Evolutionary conservation across 2,797 vertebrate species (phyloP).

Genomic region (Eulemur rubriventer): DNA sequence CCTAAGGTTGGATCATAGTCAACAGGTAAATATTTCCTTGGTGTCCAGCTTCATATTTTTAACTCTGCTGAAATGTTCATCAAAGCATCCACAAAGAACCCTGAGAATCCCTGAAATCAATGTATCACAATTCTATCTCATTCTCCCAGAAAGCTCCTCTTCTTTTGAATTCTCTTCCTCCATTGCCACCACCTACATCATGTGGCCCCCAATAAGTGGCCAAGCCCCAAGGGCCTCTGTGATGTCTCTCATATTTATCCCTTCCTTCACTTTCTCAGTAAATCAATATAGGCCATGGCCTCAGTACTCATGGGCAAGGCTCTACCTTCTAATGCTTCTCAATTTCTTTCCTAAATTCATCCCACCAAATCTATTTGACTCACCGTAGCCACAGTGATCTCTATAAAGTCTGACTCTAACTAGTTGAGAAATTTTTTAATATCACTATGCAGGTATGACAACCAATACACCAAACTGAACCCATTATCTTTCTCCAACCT

Average conservation of each 20-base stretch:
- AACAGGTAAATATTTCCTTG: background rate
- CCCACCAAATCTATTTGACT: background rate
- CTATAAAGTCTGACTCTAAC: background rate
- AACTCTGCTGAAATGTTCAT: background rate
- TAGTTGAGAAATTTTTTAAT: background rate
- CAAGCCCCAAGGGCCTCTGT: background rate
- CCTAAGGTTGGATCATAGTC: background rate
- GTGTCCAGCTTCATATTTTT: background rate
- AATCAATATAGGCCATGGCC: background rate
- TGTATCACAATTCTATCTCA: background rate
- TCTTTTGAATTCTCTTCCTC: background rate
- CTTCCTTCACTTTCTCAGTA: background rate
- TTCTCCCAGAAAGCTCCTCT: background rate
- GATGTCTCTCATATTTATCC: background rate
- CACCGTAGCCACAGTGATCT: background rate
- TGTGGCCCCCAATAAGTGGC: background rate
- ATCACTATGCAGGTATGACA: background rate
- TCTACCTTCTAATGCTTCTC: background rate
- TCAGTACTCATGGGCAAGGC: background rate
- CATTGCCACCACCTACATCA: background rate
- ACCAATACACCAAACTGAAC: background rate
- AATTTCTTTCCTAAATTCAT: slow-evolving; percentile 5
- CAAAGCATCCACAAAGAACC: background rate
- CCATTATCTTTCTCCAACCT: background rate
- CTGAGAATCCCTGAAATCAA: background rate